These are phyloP conservation scores for Odobenus rosmarus DNA, from an alignment of 2,113 vertebrate genomes.

Conservation along the genomic window DNA sequence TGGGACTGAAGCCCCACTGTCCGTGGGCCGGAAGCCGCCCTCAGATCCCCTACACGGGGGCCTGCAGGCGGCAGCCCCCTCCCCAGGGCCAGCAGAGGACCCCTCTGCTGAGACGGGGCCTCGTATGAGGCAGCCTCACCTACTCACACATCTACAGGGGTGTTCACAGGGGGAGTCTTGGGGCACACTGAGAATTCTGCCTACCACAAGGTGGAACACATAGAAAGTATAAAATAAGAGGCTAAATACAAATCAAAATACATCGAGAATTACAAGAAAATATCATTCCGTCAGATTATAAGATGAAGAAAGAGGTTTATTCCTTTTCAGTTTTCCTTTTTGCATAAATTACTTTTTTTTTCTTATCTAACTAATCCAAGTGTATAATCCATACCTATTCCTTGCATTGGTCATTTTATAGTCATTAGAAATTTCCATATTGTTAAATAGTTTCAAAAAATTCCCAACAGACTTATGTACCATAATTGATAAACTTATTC, in stretches of 20 bases:
- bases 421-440: too few relatives aligned
- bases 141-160: not conserved
- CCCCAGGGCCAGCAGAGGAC: not conserved
- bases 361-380: too few relatives aligned
- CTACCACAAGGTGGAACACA: not conserved
- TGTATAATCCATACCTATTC: rapidly evolving
- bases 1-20: not conserved
- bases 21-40: rapidly evolving
- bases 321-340: not conserved
- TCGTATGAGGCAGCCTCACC: rapidly evolving
- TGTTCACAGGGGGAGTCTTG: rapidly evolving
- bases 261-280: not conserved
- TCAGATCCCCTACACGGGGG: not conserved
- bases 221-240: not conserved
- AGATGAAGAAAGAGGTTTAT: not conserved
- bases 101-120: not conserved
- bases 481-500: not conserved
- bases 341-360: not conserved
- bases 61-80: not conserved
- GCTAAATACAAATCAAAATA: not conserved
- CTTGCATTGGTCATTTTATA: not conserved
- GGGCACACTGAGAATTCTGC: too few relatives aligned
- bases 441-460: not conserved
- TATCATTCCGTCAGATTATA: not conserved
- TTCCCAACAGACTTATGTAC: not conserved